Conservation (phyloP, 2,888 invertebrate species). For the Galeopsomyia nigrocyanea region DNA sequence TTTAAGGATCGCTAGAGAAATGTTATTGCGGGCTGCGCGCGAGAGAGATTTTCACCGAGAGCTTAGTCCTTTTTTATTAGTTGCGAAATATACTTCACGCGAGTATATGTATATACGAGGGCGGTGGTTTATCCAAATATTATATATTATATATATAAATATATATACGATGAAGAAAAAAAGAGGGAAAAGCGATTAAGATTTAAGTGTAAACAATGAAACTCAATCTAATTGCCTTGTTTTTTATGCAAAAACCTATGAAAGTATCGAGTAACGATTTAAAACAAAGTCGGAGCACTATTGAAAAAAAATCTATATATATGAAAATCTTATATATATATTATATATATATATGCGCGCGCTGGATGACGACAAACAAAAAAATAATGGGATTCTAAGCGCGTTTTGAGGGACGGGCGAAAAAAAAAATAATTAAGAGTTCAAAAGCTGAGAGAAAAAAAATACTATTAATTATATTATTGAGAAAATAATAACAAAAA, state of each 20-base stretch:
- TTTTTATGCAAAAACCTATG: slow-evolving; percentile 66
- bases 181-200: slow-evolving; percentile 54
- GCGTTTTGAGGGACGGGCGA: slow-evolving; percentile 48
- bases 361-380: slow-evolving; percentile 47
- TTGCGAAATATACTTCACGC: slow-evolving; percentile 58
- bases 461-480: slow-evolving; percentile 50
- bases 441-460: slow-evolving; percentile 57
- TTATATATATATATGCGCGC: slow-evolving; percentile 50
- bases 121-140: slow-evolving; percentile 54
- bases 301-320: slow-evolving; percentile 53
- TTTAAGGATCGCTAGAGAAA: slow-evolving; percentile 22
- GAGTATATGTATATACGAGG: slow-evolving; percentile 61
- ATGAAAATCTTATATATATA: slow-evolving; percentile 54
- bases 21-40: slow-evolving; percentile 15
- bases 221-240: slow-evolving; percentile 68
- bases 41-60: slow-evolving; percentile 51
- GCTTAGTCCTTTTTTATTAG: slow-evolving; percentile 64
- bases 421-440: slow-evolving; percentile 57
- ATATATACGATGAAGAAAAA: slow-evolving; percentile 54
- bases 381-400: slow-evolving; percentile 52
- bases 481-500: slow-evolving; percentile 45
- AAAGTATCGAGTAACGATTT: slow-evolving; percentile 64
- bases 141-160: slow-evolving; percentile 56
- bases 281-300: slow-evolving; percentile 58
- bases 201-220: slow-evolving; percentile 61